Conservation (phyloP, 92 coral and sea anemone genomes). For the Galaxea fascicularis region DNA sequence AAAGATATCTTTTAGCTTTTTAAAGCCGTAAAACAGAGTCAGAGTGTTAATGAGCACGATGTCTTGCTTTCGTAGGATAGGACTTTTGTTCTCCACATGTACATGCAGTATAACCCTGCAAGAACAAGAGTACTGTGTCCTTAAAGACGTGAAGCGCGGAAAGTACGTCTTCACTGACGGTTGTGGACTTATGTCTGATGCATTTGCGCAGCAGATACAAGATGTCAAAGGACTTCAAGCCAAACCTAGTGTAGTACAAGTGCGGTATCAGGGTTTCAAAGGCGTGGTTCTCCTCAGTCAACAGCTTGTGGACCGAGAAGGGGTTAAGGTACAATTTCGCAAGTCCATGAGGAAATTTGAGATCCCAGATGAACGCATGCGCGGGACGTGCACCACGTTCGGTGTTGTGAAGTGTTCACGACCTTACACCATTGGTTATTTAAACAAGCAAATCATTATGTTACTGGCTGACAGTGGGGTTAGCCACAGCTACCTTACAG, state of each 20-base stretch:
- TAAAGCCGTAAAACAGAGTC: too few species aligned
- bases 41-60: too few species aligned
- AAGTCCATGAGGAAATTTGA: conserved; percentile 91
- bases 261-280: conserved; percentile 85
- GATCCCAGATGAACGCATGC: conserved; percentile 77
- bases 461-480: conserved; percentile 96
- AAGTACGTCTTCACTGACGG: conserved; percentile 87
- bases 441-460: conserved; percentile 89
- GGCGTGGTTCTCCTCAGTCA: conserved; percentile 83
- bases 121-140: conserved; percentile 65
- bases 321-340: conserved; percentile 78
- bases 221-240: conserved; percentile 54
- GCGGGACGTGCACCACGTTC: conserved; percentile 72
- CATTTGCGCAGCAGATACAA: conserved; percentile 78
- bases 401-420: conserved; percentile 92
- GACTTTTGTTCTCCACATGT: conserved; percentile 85
- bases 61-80: conserved; percentile 54
- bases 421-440: conserved; percentile 89
- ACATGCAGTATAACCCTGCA: conserved; percentile 62
- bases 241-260: conserved; percentile 85
- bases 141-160: conserved; percentile 70
- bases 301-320: conserved; percentile 42
- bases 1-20: too few species aligned
- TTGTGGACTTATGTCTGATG: conserved; percentile 90
- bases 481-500: conserved; percentile 74